A percentile compares a stretch with the other conserved stretches of the same genome.
These are phyloP conservation scores for Syritta pipiens DNA, from an alignment of 2,888 invertebrate genomes.

Conservation along the genomic window DNA sequence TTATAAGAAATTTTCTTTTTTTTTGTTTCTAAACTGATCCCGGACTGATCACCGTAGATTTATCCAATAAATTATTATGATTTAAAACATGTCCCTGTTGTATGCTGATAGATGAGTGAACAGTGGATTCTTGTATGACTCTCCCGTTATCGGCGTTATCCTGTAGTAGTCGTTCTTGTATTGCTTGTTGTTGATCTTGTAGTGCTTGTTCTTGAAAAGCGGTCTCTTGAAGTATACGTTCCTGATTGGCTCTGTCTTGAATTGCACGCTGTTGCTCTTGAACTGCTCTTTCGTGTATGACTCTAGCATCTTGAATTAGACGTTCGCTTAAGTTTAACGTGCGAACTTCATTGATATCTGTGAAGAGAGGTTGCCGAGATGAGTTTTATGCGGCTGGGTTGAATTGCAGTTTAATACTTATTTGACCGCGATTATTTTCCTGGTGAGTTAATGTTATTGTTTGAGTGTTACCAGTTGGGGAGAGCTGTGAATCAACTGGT, in stretches of 20 bases:
- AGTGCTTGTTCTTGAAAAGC: slow-evolving; percentile 69
- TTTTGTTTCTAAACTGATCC: slow-evolving; percentile 49
- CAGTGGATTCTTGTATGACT: slow-evolving; percentile 66
- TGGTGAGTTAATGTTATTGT: slow-evolving; percentile 67
- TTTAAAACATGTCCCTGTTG: slow-evolving; percentile 70
- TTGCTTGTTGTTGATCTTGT: slow-evolving; percentile 69
- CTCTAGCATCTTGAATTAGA: slow-evolving; percentile 70
- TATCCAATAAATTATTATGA: slow-evolving; percentile 70
- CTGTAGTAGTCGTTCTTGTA: slow-evolving; percentile 70
- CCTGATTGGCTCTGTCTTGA: slow-evolving; percentile 67
- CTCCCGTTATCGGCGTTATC: slow-evolving; percentile 65
- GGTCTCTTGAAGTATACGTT: slow-evolving; percentile 69
- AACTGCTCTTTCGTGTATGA: slow-evolving; percentile 68
- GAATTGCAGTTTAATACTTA: slow-evolving; percentile 66
- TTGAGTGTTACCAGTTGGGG: slow-evolving; percentile 70
- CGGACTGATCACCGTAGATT: slow-evolving; percentile 68
- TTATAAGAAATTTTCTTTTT: background rate
- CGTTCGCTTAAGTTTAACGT: slow-evolving; percentile 70
- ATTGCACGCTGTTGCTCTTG: slow-evolving; percentile 70
- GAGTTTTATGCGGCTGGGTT: background rate
- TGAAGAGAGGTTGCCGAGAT: background rate
- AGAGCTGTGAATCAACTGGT: slow-evolving; percentile 71
- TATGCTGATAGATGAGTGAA: slow-evolving; percentile 70
- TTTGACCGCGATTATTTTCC: slow-evolving; percentile 69
- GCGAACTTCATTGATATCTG: slow-evolving; percentile 68